Evolutionary conservation across 2,797 vertebrate genomes (phyloP).

Genomic region (Pseudotriccus pelzelni): DNA sequence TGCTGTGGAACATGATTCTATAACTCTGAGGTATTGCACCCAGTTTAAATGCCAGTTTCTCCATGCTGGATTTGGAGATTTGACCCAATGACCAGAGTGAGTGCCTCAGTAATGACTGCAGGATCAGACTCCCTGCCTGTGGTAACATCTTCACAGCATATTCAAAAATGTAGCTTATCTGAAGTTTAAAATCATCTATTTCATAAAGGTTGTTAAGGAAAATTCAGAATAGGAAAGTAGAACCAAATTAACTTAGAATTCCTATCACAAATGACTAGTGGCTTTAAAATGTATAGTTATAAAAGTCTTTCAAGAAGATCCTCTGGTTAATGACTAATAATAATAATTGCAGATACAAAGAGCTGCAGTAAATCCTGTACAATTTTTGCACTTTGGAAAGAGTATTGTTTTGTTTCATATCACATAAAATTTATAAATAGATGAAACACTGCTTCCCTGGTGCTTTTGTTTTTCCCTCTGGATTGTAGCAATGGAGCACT

Average conservation of each 20-base stretch:
- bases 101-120: not conserved
- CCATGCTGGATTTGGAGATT: not conserved
- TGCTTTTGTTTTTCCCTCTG: slow-evolving; percentile 73
- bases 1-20: not conserved
- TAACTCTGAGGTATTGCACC: not conserved
- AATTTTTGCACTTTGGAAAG: slow-evolving; percentile 37
- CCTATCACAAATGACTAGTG: not conserved
- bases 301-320: not conserved
- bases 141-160: not conserved
- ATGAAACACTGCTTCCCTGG: slow-evolving; percentile 63
- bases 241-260: not conserved
- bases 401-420: slow-evolving; percentile 20
- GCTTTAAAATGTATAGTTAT: not conserved
- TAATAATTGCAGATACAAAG: not conserved
- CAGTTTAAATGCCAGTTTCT: not conserved
- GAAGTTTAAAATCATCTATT: not conserved
- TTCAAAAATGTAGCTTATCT: not conserved
- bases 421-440: slow-evolving; percentile 25
- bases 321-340: not conserved
- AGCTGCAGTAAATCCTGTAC: not conserved
- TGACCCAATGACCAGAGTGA: not conserved
- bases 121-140: not conserved
- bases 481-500: slow-evolving; percentile 83
- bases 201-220: not conserved
- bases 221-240: not conserved